Base-by-base conservation (phyloP, 2,888 invertebrate genomes). In the Stenurella melanura region DNA sequence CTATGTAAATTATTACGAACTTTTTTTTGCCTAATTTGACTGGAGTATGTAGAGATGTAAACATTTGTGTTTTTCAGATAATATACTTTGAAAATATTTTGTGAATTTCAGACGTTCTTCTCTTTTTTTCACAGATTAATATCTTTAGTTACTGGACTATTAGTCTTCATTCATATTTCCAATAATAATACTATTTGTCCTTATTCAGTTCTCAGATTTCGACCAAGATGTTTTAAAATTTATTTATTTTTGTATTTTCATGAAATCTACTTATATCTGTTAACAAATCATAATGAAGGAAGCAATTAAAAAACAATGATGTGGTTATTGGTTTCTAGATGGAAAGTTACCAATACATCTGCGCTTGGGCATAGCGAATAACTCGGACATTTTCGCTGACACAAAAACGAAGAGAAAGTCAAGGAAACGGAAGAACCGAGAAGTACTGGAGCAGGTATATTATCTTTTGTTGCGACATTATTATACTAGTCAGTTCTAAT, bases 381-480 rank as follows among this genome's bases (percentile, higher is more conserved):
- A 73, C 54, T 73, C 84, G 66, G 87, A 88, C 61, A 71, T 82
- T 11, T 85, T 85, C 76, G 77, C 82, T n/a, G 87, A 88, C 26
- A 87, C 87, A 72, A 89, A 88, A 69, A 86, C 82, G 76, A 89
- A 88, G 80, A 90, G 89, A 80, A 90, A 90, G 82, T 90, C 88
- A 77, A 90, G 90, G 82, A 90, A 90, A 77, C 89, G 90, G 80
- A 89, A 90, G 58, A 83, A 83, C 74, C 79, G 80, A 26, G 78
- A 79, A 78, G 90, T 90, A 80, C 79, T 81, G 81, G 91, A 91
- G 83, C 90, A 91, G 88, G 90, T 91, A 89, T 88, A 82, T 82
- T 76, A 77, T 80, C 77, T 83, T 83, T 84, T 83, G 81, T 83
- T 83, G 81, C 76, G 78, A 74, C 60, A 79, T 81, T 74, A 67